phyloP scores from a whole-genome alignment of 2,888 invertebrate genomes.

The Ophraella communa region DNA sequence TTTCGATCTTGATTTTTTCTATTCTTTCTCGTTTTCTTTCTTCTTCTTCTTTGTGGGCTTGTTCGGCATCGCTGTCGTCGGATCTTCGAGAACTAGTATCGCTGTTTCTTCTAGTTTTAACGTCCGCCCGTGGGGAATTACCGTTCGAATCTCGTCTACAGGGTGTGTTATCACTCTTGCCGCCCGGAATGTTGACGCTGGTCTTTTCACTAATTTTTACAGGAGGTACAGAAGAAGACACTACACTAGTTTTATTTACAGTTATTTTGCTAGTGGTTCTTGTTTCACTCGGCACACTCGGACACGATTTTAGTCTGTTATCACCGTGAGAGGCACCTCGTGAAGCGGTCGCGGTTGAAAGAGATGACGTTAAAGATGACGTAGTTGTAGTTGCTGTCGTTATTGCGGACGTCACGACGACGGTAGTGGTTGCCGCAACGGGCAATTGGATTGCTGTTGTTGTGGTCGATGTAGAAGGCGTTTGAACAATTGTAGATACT shows the following conservation, averaged over 20 bases:
- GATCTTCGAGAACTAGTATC: slow-evolving; percentile 49
- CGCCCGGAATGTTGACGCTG: slow-evolving; percentile 44
- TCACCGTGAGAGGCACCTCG: slow-evolving; percentile 51
- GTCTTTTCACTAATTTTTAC: slow-evolving; percentile 45
- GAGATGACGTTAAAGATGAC: slow-evolving; percentile 23
- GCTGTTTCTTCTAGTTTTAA: slow-evolving; percentile 53
- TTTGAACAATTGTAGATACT: slow-evolving; percentile 28
- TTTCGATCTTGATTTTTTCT: slow-evolving; percentile 57
- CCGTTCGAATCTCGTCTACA: slow-evolving; percentile 46
- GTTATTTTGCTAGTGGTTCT: slow-evolving; percentile 56
- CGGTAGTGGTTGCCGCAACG: slow-evolving; percentile 40
- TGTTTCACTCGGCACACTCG: slow-evolving; percentile 53
- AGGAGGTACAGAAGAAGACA: slow-evolving; percentile 43
- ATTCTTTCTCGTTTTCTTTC: slow-evolving; percentile 55
- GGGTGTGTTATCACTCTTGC: slow-evolving; percentile 48
- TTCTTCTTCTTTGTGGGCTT: slow-evolving; percentile 55
- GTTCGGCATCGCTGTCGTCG: slow-evolving; percentile 48
- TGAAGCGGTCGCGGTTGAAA: slow-evolving; percentile 45
- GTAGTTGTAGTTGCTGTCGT: slow-evolving; percentile 50
- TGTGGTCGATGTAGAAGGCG: slow-evolving; percentile 34
- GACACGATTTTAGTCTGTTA: slow-evolving; percentile 54
- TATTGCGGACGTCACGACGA: slow-evolving; percentile 45
- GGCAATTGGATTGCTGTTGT: slow-evolving; percentile 21
- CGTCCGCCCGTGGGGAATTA: slow-evolving; percentile 48
- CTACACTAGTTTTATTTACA: slow-evolving; percentile 55